Conservation (phyloP, 2,888 invertebrate genomes). For the Protula sp. region DNA sequence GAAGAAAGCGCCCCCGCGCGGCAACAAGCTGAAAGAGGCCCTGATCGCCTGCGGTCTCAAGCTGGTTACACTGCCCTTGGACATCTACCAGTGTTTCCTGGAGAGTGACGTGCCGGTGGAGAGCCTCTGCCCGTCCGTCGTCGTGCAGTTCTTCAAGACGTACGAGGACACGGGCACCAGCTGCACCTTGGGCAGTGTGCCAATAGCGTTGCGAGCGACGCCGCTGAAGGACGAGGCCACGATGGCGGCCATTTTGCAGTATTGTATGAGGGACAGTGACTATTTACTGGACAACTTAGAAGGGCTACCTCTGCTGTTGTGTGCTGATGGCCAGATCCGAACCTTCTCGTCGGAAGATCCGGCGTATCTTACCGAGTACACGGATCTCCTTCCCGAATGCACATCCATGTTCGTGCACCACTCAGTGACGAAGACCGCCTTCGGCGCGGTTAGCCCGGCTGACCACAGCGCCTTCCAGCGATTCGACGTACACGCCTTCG, state of each 20-base stretch:
- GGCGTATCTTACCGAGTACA: slow-evolving; percentile 20
- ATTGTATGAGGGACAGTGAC: slow-evolving; percentile 21
- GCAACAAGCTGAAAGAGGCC: slow-evolving; percentile 17
- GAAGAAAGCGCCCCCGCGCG: slow-evolving; percentile 4
- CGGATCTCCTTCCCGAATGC: slow-evolving; percentile 23
- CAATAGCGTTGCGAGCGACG: slow-evolving; percentile 15
- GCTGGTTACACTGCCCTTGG: slow-evolving; percentile 22
- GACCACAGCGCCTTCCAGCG: slow-evolving; percentile 19
- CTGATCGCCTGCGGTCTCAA: slow-evolving; percentile 24
- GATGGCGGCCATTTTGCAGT: slow-evolving; percentile 19
- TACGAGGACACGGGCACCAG: slow-evolving; percentile 9
- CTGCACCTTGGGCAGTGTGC: slow-evolving; percentile 17
- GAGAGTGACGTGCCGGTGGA: slow-evolving; percentile 21
- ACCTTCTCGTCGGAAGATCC: slow-evolving; percentile 19
- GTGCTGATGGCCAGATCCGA: slow-evolving; percentile 24
- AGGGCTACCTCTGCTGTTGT: slow-evolving; percentile 24
- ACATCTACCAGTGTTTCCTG: slow-evolving; percentile 19
- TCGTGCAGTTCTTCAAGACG: slow-evolving; percentile 20
- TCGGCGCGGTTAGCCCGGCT: slow-evolving; percentile 19
- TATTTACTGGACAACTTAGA: slow-evolving; percentile 19
- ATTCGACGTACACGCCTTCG: slow-evolving; percentile 23
- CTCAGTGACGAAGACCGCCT: slow-evolving; percentile 16
- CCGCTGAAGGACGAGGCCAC: slow-evolving; percentile 19
- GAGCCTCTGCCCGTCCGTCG: slow-evolving; percentile 20
- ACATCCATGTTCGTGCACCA: slow-evolving; percentile 24